phyloP scores from a whole-genome alignment of 30 jellyfish, hydroid and myxozoan genomes.

The Aurelia sp. region DNA sequence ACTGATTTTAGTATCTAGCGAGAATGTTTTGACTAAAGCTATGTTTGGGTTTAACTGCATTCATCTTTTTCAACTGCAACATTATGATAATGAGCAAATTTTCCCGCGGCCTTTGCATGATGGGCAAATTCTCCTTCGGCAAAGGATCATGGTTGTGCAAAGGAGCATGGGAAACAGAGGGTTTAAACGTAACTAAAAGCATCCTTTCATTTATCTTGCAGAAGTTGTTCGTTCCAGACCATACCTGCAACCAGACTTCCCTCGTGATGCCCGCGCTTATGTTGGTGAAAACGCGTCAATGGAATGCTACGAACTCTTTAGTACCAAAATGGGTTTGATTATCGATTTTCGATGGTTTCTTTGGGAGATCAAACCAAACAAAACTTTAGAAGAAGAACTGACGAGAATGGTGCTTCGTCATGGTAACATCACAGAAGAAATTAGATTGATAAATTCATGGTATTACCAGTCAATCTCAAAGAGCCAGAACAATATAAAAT shows the following conservation, averaged over 20 bases:
- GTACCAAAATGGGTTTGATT: conserved; percentile 76
- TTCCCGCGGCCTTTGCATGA: too few relatives aligned
- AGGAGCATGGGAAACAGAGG: too few relatives aligned
- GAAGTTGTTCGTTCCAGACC: conserved; percentile 88
- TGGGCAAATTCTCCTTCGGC: too few relatives aligned
- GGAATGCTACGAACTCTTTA: conserved; percentile 87
- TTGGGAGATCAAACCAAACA: conserved; percentile 59
- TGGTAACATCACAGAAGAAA: conserved; percentile 8
- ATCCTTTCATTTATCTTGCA: not conserved
- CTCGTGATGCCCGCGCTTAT: conserved; percentile 61
- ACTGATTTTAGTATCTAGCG: too few relatives aligned
- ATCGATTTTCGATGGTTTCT: conserved; percentile 93
- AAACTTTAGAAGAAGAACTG: conserved; percentile 18
- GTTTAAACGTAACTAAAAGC: too few relatives aligned
- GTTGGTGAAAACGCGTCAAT: conserved; percentile 89
- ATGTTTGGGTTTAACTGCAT: too few relatives aligned
- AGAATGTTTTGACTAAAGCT: too few relatives aligned
- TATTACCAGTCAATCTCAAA: conserved; percentile 48
- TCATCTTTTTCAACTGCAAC: too few relatives aligned
- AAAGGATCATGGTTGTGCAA: too few relatives aligned
- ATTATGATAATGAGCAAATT: too few relatives aligned
- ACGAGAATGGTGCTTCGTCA: not conserved
- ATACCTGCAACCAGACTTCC: conserved; percentile 71
- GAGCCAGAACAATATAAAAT: conserved; percentile 9
- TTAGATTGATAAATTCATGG: conserved; percentile 46